Evolutionary conservation across 1,140 invertebrate genomes (phyloP).

Genomic region (Patella vulgata): DNA sequence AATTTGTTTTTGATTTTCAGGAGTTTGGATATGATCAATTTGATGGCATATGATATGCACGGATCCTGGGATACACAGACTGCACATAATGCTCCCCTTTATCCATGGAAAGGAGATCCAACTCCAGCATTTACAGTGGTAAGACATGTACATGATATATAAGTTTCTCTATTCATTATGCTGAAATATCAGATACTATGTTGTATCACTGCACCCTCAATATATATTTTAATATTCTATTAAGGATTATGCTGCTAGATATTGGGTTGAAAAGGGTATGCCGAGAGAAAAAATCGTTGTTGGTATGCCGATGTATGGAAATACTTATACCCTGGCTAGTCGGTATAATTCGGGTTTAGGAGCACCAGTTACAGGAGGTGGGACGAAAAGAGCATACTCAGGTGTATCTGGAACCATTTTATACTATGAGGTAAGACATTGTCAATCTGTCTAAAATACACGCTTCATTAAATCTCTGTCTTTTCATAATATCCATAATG

Average conservation of each 20-base stretch:
- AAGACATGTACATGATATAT: too few species aligned
- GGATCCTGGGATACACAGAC: slow-evolving; percentile 86
- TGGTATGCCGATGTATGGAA: slow-evolving; percentile 94
- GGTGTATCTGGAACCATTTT: slow-evolving; percentile 50
- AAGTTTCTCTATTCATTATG: too few species aligned
- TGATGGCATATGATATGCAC: slow-evolving; percentile 91
- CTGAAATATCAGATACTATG: too few species aligned
- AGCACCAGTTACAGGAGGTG: slow-evolving; percentile 77
- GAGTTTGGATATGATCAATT: slow-evolving; percentile 62
- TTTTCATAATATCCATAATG: neutral
- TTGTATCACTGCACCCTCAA: too few species aligned
- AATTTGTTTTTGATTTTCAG: too few species aligned
- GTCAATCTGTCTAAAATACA: neutral
- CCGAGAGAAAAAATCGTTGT: slow-evolving; percentile 96
- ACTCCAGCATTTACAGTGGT: slow-evolving; percentile 7
- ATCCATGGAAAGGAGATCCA: slow-evolving; percentile 78
- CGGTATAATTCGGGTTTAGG: slow-evolving; percentile 84
- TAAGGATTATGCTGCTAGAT: slow-evolving; percentile 53
- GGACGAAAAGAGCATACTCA: slow-evolving; percentile 61
- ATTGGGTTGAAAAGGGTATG: slow-evolving; percentile 73
- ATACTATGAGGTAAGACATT: slow-evolving; percentile 56
- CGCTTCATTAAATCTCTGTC: neutral
- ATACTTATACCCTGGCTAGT: slow-evolving; percentile 80
- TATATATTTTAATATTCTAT: too few species aligned
- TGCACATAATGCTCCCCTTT: slow-evolving; percentile 85